These are phyloP conservation scores for Drosophila atripex DNA, from an alignment of 2,888 invertebrate species.

Conservation along the genomic window DNA sequence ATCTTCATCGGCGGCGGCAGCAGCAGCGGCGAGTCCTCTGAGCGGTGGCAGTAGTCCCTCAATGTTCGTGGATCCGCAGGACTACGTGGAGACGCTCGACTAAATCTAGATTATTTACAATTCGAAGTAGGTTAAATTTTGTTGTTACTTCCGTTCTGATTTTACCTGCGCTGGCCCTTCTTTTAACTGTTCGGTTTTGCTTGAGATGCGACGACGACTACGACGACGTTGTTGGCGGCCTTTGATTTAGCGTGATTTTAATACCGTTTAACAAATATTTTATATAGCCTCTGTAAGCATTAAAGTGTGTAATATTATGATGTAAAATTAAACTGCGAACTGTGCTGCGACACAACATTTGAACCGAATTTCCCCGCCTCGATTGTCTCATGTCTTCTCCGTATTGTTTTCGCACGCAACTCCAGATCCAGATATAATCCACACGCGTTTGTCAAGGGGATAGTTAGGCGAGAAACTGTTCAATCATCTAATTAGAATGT, in stretches of 20 bases:
- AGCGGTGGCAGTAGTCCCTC: conserved; percentile 56
- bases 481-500: conserved; percentile 30
- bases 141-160: conserved; percentile 63
- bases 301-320: conserved; percentile 45
- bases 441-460: not conserved
- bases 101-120: conserved; percentile 66
- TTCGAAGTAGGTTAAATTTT: conserved; percentile 68
- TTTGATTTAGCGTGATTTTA: conserved; percentile 56
- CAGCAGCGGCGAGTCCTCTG: conserved; percentile 27
- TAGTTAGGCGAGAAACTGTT: conserved; percentile 26
- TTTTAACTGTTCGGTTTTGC: conserved; percentile 41
- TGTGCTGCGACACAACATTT: conserved; percentile 34
- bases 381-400: not conserved
- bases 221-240: conserved; percentile 9
- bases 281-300: conserved; percentile 47
- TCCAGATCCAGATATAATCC: conserved; percentile 21
- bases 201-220: conserved; percentile 15
- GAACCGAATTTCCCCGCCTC: not conserved
- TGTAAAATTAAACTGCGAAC: conserved; percentile 34
- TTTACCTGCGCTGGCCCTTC: conserved; percentile 40
- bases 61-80: conserved; percentile 64
- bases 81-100: conserved; percentile 70
- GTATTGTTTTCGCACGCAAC: conserved; percentile 10
- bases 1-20: conserved; percentile 42
- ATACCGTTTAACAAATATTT: conserved; percentile 60